Evolutionary conservation across 2,797 vertebrate genomes (phyloP).

Genomic region (Epinephelus awoara): DNA sequence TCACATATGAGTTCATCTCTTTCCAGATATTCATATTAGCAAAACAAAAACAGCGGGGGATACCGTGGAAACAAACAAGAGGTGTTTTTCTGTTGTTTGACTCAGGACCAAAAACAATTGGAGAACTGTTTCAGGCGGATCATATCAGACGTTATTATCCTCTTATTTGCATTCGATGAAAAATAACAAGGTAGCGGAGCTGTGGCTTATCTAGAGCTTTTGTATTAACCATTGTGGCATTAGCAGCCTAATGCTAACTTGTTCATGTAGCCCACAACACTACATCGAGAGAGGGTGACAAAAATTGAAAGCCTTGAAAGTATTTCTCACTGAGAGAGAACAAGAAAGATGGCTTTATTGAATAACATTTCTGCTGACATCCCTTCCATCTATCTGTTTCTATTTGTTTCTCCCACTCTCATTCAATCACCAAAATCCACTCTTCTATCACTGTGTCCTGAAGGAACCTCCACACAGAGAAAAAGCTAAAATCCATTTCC

Average conservation of each 20-base stretch:
- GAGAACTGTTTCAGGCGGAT: constrained; percentile 61
- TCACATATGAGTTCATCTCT: constrained; percentile 47
- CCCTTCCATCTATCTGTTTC: constrained; percentile 14
- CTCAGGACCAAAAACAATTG: constrained; percentile 68
- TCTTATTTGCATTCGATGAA: constrained; percentile 77
- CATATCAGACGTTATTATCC: constrained; percentile 78
- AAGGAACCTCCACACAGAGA: constrained; percentile 64
- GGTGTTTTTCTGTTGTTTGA: constrained; percentile 79
- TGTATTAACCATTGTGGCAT: constrained; percentile 64
- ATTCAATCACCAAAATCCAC: constrained; percentile 59
- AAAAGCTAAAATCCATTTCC: constrained; percentile 81
- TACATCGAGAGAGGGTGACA: background rate
- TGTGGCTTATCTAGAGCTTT: constrained; percentile 73
- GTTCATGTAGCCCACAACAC: constrained; percentile 11
- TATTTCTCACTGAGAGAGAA: constrained; percentile 4
- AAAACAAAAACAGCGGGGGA: constrained; percentile 69
- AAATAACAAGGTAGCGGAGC: constrained; percentile 77
- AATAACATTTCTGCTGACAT: constrained; percentile 7
- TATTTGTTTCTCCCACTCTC: constrained; percentile 40
- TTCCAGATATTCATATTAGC: constrained; percentile 47
- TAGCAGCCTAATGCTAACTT: constrained; percentile 42
- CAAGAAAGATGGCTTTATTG: constrained; percentile 18
- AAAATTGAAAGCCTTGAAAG: constrained; percentile 25
- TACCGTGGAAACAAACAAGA: constrained; percentile 66
- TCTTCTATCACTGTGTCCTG: constrained; percentile 54